Percentiles rank a stretch among this genome's conserved stretches.
Evolutionary conservation across 2,113 vertebrate species (phyloP).

Genomic region (Bubo blakistoni): DNA sequence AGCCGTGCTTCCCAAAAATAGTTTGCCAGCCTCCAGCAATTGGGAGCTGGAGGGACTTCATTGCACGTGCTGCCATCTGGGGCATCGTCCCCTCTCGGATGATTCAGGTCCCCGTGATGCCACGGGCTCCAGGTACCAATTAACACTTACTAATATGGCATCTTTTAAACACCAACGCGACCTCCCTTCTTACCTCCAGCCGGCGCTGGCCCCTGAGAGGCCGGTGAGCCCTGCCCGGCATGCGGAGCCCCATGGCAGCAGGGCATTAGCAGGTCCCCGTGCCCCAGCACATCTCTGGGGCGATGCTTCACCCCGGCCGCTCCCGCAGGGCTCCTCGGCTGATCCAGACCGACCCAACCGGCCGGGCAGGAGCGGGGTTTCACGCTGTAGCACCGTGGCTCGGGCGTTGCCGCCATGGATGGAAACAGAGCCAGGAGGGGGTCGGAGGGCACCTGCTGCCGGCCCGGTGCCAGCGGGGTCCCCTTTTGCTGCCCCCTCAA

Average conservation of each 20-base stretch:
- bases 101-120: background rate
- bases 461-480: background rate
- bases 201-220: background rate
- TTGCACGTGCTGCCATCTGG: accelerated
- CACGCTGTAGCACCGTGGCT: accelerated
- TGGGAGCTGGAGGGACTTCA: background rate
- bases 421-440: background rate
- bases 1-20: background rate
- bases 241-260: background rate
- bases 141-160: background rate
- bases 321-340: background rate
- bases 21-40: background rate
- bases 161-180: background rate
- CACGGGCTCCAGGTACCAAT: background rate
- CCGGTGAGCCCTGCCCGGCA: accelerated
- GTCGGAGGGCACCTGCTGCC: background rate
- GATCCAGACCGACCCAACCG: background rate
- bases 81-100: background rate
- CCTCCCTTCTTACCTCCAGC: background rate
- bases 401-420: background rate
- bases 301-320: background rate
- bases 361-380: background rate
- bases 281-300: background rate
- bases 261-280: background rate
- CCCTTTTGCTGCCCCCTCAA: background rate